Base-by-base conservation (phyloP, 1,140 invertebrate genomes). In the Drosophila guanche region DNA sequence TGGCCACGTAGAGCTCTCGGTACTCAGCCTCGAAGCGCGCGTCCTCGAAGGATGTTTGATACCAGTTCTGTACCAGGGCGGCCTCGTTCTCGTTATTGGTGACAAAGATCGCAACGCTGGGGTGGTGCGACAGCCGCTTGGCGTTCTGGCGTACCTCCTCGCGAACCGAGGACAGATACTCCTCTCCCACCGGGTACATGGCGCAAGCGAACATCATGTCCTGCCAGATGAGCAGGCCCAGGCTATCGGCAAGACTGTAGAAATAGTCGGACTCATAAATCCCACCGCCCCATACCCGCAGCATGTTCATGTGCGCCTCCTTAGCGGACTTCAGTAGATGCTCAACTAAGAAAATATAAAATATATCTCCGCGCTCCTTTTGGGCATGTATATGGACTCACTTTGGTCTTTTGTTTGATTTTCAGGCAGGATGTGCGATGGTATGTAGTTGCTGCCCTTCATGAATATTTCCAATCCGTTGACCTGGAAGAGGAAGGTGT, bases 11-110 rank as follows among this genome's bases (percentile, higher is more conserved):
- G 0, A 99, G 92, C 77, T 95, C 95, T 0, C 97, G 91, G 88
- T 99, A 99, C 91, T 99, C 97, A 0, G 92, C 72, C 78, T 95
- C 95, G 77, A 96, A 97, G 37, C 93, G 86, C 2, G 92, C 77
- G 57, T 93, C 94, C 29, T 95, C 91, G 0, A 45, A 27, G 1
- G 76, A 84, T 3, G 96, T 97, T 1, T 92, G 93, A 90, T 97
- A 97, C 97, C 97, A 98, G 89, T 97, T 95, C 37, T 94, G 94
- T 43, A 94, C 93, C 2, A 99, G 91, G 0, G 97, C 98, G 25
- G 94, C 95, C 93, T 99, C 98, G 90, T 99, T 99, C 92, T 99
- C 99, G 92, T 99, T 99, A 91, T 99, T 99, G 3, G 97, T 98
- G 12, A 97, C 96, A 95, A 97, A 97, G 0, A 99, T 75, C 0